Percentiles rank a stretch among this genome's conserved stretches.
Evolutionary conservation across 2,888 invertebrate species (phyloP).

Genomic region (Arge pagana): DNA sequence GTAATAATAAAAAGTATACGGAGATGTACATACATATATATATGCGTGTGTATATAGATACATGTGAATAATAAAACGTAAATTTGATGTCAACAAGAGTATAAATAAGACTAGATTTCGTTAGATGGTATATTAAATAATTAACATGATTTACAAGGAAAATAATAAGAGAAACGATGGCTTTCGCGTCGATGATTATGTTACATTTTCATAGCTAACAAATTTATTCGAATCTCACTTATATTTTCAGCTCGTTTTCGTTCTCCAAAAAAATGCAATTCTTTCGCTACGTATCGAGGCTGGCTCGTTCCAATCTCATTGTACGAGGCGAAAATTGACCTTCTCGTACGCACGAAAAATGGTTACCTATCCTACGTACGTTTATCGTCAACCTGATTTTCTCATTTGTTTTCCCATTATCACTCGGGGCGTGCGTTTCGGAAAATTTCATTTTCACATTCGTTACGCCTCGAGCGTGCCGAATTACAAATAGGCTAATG

Average conservation of each 20-base stretch:
- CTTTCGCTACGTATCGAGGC: background rate
- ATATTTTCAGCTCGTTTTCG: constrained; percentile 9
- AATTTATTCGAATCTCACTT: constrained; percentile 30
- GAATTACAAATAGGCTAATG: constrained; percentile 21
- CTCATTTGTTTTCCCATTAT: too few relatives aligned
- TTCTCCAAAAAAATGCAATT: constrained; percentile 26
- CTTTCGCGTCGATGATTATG: too few relatives aligned
- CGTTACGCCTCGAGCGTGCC: too few relatives aligned
- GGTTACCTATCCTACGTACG: background rate
- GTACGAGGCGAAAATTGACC: too few relatives aligned
- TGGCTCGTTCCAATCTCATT: too few relatives aligned
- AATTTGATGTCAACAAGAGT: constrained; percentile 27
- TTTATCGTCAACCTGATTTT: background rate
- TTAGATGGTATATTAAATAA: constrained; percentile 38
- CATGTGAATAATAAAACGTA: constrained; percentile 8
- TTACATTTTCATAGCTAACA: constrained; percentile 27
- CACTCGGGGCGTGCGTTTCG: too few relatives aligned
- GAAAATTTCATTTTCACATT: too few relatives aligned
- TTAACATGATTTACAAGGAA: constrained; percentile 33
- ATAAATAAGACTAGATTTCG: constrained; percentile 38
- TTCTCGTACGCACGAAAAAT: too few relatives aligned
- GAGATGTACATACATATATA: too few relatives aligned
- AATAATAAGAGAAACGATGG: background rate
- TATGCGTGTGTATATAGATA: too few relatives aligned
- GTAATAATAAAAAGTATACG: too few relatives aligned